Conservation (phyloP, 64 coral and sea anemone genomes). For the Trachythela sp. region DNA sequence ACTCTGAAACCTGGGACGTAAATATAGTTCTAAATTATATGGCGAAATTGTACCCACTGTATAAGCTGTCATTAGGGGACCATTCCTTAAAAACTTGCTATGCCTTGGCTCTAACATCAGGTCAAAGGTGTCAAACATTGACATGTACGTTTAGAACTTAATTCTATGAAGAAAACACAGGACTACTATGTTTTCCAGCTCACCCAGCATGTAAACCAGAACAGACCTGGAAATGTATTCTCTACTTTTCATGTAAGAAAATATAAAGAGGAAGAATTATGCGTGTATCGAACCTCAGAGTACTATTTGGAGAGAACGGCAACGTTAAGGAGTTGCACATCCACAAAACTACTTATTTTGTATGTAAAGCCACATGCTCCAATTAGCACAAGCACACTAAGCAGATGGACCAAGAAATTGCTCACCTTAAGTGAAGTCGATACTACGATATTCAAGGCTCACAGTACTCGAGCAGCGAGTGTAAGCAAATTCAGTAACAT, state of each 20-base stretch:
- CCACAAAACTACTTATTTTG: neutral
- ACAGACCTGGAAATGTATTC: conserved; percentile 3
- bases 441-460: too few species aligned
- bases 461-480: neutral
- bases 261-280: conserved; percentile 20
- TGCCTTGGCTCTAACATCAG: conserved; percentile 16
- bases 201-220: conserved; percentile 20
- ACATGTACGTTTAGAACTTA: neutral
- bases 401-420: neutral
- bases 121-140: conserved; percentile 35
- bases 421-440: neutral
- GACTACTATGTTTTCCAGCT: conserved; percentile 19
- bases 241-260: conserved; percentile 27
- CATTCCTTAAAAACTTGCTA: neutral
- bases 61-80: neutral
- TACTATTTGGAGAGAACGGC: neutral
- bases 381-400: neutral
- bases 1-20: conserved; percentile 24
- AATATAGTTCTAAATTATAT: conserved; percentile 14
- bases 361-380: neutral
- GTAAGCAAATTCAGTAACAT: neutral
- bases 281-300: neutral
- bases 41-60: neutral
- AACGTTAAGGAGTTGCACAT: neutral
- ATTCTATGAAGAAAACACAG: conserved; percentile 26